These are phyloP conservation scores for Psittacula cyanocephala DNA, from an alignment of 2,113 vertebrate species.

Conservation along the genomic window DNA sequence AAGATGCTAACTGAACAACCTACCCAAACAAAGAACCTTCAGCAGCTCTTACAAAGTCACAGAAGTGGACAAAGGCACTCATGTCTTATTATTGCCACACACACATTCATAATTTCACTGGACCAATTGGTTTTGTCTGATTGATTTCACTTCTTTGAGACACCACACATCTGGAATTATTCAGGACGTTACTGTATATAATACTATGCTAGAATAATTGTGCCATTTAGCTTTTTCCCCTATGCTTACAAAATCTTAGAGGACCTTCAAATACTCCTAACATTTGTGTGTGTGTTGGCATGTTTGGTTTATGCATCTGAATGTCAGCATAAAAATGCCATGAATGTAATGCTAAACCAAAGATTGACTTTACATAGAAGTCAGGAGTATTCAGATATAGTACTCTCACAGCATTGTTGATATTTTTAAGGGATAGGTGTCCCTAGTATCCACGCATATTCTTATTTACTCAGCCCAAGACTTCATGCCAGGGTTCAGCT, in stretches of 20 bases:
- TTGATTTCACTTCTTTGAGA: constrained; percentile 7
- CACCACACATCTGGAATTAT: constrained; percentile 23
- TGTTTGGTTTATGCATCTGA: neutral
- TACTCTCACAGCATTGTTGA: neutral
- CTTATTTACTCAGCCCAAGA: neutral
- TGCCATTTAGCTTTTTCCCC: neutral
- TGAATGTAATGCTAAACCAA: neutral
- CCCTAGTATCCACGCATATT: neutral
- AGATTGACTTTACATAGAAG: neutral
- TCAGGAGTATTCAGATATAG: neutral
- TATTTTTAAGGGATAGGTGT: neutral
- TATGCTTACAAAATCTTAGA: neutral
- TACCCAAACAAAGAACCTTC: neutral
- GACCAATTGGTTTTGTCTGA: neutral
- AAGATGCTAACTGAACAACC: neutral
- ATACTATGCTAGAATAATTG: neutral
- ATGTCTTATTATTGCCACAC: neutral
- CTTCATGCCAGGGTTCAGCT: neutral
- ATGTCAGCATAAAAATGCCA: neutral
- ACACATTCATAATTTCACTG: neutral
- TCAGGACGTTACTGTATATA: neutral
- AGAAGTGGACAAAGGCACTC: neutral
- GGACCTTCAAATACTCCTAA: neutral
- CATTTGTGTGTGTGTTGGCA: neutral
- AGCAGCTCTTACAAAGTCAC: neutral